phyloP scores from a whole-genome alignment of 2,888 invertebrate species.

The Trichogramma evanescens region DNA sequence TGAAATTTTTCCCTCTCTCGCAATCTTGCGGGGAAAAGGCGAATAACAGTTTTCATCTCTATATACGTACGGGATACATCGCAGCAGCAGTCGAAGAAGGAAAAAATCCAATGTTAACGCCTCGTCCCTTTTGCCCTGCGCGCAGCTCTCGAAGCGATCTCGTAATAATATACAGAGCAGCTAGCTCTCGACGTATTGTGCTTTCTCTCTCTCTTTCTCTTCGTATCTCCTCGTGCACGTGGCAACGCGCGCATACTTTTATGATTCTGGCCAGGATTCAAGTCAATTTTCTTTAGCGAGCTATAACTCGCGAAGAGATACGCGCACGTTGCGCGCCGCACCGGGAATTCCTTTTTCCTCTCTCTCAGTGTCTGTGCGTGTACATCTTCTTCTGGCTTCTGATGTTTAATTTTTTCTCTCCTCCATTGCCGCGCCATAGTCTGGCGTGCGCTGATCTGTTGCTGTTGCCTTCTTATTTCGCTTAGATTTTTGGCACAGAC shows the following conservation, averaged over 20 bases:
- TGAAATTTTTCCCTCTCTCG: no score
- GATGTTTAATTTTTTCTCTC: no score
- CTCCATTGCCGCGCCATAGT: no score
- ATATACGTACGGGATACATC: no score
- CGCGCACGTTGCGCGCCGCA: slow-evolving; percentile 22
- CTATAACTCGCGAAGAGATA: slow-evolving; percentile 30
- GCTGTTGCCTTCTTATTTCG: no score
- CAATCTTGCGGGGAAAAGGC: background rate
- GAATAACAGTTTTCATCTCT: background rate
- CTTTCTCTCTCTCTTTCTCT: background rate
- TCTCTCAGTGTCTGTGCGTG: no score
- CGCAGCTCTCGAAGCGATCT: no score
- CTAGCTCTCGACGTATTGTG: background rate
- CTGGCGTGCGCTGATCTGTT: no score
- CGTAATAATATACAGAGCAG: background rate
- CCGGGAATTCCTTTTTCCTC: slow-evolving; percentile 29
- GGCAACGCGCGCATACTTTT: slow-evolving; percentile 31
- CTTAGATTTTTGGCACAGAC: no score
- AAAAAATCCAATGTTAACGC: background rate
- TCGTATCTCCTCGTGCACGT: background rate
- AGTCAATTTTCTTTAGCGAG: slow-evolving; percentile 44
- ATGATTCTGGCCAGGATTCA: slow-evolving; percentile 44
- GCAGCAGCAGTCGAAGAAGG: no score
- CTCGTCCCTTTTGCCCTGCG: background rate
- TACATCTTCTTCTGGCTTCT: no score